Evolutionary conservation across 1,140 invertebrate genomes (phyloP).

Genomic region (Pantala flavescens): DNA sequence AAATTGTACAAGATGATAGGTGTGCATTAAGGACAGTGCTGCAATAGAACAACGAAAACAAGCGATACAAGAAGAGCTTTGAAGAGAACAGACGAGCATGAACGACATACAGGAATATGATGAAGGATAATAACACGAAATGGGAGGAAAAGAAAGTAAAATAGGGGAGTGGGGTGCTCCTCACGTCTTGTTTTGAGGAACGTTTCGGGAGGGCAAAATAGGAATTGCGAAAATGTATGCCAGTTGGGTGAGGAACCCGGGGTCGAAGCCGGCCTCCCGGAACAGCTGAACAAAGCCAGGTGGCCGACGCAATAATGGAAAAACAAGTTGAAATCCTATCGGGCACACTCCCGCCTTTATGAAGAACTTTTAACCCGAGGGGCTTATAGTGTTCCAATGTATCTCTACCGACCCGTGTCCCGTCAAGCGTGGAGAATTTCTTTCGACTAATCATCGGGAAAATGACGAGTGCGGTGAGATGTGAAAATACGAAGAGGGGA

Average conservation of each 20-base stretch:
- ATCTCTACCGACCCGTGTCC: not conserved
- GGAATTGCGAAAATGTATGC: too few relatives aligned
- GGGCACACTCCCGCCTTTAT: not conserved
- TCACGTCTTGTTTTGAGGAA: too few relatives aligned
- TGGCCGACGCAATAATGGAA: not conserved
- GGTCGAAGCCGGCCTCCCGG: not conserved
- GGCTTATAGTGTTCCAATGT: slow-evolving; percentile 1
- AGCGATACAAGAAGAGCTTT: not conserved
- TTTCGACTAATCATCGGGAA: slow-evolving; percentile 5
- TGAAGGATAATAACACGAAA: not conserved
- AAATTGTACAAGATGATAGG: too few relatives aligned
- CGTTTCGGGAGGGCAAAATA: not conserved
- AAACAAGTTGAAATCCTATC: slow-evolving; percentile 10
- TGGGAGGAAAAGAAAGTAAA: not conserved
- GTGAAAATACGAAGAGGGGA: not conserved
- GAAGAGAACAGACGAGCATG: not conserved
- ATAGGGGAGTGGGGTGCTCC: not conserved
- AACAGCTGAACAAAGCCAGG: not conserved
- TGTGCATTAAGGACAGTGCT: too few relatives aligned
- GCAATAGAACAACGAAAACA: too few relatives aligned
- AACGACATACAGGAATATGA: not conserved
- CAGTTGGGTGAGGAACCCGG: not conserved
- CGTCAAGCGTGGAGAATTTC: slow-evolving; percentile 4
- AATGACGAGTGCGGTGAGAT: not conserved
- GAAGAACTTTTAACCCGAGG: not conserved